Base-by-base conservation (phyloP, 2,113 vertebrate genomes). In the Alethe castanea region DNA sequence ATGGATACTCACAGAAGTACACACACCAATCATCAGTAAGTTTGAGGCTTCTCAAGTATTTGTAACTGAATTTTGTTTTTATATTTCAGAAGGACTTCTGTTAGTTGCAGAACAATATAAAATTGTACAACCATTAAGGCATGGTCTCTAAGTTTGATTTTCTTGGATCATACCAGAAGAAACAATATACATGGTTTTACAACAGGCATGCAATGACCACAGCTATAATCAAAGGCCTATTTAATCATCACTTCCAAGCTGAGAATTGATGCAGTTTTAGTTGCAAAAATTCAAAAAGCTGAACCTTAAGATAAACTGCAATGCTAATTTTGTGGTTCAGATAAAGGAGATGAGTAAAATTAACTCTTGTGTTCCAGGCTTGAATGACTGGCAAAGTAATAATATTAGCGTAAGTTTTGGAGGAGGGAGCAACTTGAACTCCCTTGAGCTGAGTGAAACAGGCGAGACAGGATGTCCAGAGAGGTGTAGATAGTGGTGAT, bases 401-500 rank as follows among this genome's bases (percentile, higher is more conserved):
- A 57, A 54, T 0, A 40, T 12, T 40, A 38, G 15, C 6, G 24
- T 0, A 2, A 77, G 16, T 65, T 86, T 9, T 70, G 12, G 33
- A 81, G 33, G 10, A 81, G 81, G 79, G 15, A 66, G 40, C 64
- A 40, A 17, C 31, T 64, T 44, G 67, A 83, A 71, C 9, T 54
- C 60, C 5, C 45, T 10, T 22, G 45, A 83, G 28, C 1, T 54
- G 16, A 81, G 29, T 69, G 60, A 70, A 86, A 56, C 31, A n/a
- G 5, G 7, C 24, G 71, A 29, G 4, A 3, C 17, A 64, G 33
- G 31, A 59, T 22, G 17, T 24, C 9, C 65, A 89, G 23, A 24
- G 6, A 80, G 1, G 5, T 25, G 12, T 0, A 71, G 26, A 15
- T 0, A 38, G 50, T 31, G 50, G 53, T 44, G 8, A 2, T 35